Conservation (phyloP, 1,140 invertebrate genomes). For the Carposina sasakii region DNA sequence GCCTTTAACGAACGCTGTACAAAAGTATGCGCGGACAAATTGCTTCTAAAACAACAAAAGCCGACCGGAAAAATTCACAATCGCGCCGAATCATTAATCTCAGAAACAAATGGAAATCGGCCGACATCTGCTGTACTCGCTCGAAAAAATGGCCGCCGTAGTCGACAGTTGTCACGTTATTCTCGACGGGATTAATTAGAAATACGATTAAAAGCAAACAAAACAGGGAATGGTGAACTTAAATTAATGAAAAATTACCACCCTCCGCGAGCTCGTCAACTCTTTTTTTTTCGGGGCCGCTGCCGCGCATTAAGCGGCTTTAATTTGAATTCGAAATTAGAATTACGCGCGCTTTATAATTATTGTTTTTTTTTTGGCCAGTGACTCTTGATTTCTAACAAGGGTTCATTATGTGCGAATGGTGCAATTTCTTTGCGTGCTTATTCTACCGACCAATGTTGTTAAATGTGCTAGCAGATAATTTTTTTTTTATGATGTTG, state of each 20-base stretch:
- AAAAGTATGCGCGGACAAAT: constrained; percentile 71
- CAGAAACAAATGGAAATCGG: constrained; percentile 73
- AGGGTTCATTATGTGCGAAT: constrained; percentile 45
- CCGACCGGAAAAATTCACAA: constrained; percentile 72
- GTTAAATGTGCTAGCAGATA: no score
- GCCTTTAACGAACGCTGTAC: constrained; percentile 66
- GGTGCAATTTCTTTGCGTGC: no score
- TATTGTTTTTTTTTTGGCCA: constrained; percentile 65
- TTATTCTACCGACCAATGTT: no score
- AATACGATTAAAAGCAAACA: constrained; percentile 73
- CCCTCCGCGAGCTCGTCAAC: constrained; percentile 69
- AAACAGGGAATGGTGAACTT: constrained; percentile 72
- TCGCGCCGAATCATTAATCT: constrained; percentile 71
- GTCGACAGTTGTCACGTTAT: constrained; percentile 73
- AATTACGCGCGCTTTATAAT: constrained; percentile 72
- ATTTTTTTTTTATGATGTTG: no score
- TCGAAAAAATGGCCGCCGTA: constrained; percentile 66
- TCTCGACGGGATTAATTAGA: constrained; percentile 72
- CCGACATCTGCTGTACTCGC: constrained; percentile 69
- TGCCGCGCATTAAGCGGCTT: constrained; percentile 72
- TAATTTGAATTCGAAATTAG: constrained; percentile 73
- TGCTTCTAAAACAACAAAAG: constrained; percentile 73
- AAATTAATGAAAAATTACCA: constrained; percentile 74
- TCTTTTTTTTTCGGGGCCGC: constrained; percentile 70
- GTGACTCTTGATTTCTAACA: constrained; percentile 51